phyloP scores from a whole-genome alignment of 2,888 invertebrate genomes.

The Apotomis turbidana region DNA sequence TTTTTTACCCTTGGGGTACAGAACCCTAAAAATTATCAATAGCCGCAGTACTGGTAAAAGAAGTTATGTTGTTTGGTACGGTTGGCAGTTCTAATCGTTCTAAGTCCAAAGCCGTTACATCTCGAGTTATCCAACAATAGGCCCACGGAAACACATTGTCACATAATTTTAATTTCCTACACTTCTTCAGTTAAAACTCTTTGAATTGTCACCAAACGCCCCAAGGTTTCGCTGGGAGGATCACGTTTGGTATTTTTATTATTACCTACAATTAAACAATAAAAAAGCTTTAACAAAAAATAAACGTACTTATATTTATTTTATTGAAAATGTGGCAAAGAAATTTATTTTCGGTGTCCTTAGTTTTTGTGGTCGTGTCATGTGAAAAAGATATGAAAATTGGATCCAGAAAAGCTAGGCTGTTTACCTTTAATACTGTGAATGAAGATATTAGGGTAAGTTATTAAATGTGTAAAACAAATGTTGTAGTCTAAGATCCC shows the following conservation, averaged over 20 bases:
- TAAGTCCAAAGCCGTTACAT: constrained; percentile 48
- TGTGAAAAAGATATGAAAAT: constrained; percentile 50
- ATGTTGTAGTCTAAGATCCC: too few species aligned
- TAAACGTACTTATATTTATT: constrained; percentile 41
- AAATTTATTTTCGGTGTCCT: constrained; percentile 50
- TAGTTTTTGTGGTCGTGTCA: constrained; percentile 48
- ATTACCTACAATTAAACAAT: constrained; percentile 55
- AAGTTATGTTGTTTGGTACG: neutral
- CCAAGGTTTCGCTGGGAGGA: constrained; percentile 53
- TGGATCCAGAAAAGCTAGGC: constrained; percentile 61
- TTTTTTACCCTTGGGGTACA: too few species aligned
- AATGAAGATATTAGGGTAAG: constrained; percentile 83
- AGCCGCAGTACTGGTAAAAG: too few species aligned
- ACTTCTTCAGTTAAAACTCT: constrained; percentile 62
- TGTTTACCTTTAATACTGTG: constrained; percentile 83
- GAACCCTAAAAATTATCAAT: too few species aligned
- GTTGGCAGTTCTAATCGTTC: constrained; percentile 31
- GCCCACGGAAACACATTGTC: constrained; percentile 64
- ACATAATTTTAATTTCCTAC: constrained; percentile 58
- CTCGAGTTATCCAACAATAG: constrained; percentile 60
- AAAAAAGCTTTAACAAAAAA: constrained; percentile 24
- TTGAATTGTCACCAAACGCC: constrained; percentile 60
- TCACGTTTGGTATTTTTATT: constrained; percentile 47
- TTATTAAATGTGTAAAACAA: constrained; percentile 43
- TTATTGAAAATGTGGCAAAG: constrained; percentile 44